Evolutionary conservation across 2,113 vertebrate genomes (phyloP).

Genomic region (Corydoras maculifer): DNA sequence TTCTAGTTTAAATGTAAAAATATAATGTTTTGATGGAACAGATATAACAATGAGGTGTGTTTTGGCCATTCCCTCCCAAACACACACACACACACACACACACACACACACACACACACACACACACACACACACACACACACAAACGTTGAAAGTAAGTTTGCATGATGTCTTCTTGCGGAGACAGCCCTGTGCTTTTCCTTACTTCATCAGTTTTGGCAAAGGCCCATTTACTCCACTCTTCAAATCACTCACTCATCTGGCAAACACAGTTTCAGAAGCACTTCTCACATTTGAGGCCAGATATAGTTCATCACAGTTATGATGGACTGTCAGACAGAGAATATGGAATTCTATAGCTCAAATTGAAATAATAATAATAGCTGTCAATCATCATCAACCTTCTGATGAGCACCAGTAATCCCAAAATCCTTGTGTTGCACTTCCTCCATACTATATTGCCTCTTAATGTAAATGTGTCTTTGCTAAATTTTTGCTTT

Average conservation of each 20-base stretch:
- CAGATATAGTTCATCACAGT: conserved; percentile 39
- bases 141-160: no score
- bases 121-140: no score
- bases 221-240: conserved; percentile 41
- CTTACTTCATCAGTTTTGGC: conserved; percentile 33
- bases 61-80: no score
- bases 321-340: conserved; percentile 42
- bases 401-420: conserved; percentile 36
- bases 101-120: no score
- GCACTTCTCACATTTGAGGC: conserved; percentile 38
- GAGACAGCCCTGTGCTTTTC: background rate
- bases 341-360: conserved; percentile 41
- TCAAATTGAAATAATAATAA: conserved; percentile 50
- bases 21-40: no score
- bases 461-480: no score
- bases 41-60: no score
- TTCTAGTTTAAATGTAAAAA: no score
- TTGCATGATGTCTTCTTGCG: background rate
- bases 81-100: no score
- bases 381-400: conserved; percentile 47
- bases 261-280: conserved; percentile 40
- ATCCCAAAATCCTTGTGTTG: conserved; percentile 25
- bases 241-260: conserved; percentile 43
- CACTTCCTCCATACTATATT: conserved; percentile 5
- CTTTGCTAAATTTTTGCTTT: no score